Conservation (phyloP, 2,888 invertebrate genomes). For the Microdon myrmicae region DNA sequence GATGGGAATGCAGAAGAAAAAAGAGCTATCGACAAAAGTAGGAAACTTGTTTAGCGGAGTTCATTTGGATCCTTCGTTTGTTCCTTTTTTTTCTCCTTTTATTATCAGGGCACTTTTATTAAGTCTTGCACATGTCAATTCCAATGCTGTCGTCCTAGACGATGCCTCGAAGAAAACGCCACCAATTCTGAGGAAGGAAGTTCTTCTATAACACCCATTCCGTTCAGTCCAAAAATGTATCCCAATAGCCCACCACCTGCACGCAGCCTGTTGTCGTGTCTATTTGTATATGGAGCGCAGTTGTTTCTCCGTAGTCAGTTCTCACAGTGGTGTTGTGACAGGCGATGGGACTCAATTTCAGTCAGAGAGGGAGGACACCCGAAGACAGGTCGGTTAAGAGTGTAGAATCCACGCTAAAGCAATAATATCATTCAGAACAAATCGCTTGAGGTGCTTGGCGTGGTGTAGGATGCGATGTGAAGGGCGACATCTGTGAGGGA, state of each 20-base stretch:
- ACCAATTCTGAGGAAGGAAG: too few species aligned
- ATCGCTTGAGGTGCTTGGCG: constrained; percentile 20
- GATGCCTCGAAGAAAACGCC: too few species aligned
- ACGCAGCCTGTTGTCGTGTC: not conserved
- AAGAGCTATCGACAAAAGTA: constrained; percentile 25
- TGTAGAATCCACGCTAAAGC: constrained; percentile 19
- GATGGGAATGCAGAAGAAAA: constrained; percentile 34
- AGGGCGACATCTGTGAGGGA: constrained; percentile 16
- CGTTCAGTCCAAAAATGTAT: too few species aligned
- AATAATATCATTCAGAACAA: constrained; percentile 38
- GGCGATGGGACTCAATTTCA: too few species aligned
- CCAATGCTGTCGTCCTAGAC: constrained; percentile 21
- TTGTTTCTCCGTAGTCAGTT: constrained; percentile 15
- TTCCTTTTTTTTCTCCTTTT: constrained; percentile 4
- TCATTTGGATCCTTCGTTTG: constrained; percentile 33
- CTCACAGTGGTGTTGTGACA: too few species aligned
- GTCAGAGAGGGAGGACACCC: not conserved
- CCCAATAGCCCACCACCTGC: constrained; percentile 12
- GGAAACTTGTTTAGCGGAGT: constrained; percentile 46
- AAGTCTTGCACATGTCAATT: constrained; percentile 52
- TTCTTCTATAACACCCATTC: too few species aligned
- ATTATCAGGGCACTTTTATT: constrained; percentile 45
- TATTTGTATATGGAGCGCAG: constrained; percentile 5
- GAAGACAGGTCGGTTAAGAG: constrained; percentile 8
- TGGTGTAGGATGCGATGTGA: too few species aligned